Conservation (phyloP, 2,113 vertebrate genomes). For the Dinomys branickii region DNA sequence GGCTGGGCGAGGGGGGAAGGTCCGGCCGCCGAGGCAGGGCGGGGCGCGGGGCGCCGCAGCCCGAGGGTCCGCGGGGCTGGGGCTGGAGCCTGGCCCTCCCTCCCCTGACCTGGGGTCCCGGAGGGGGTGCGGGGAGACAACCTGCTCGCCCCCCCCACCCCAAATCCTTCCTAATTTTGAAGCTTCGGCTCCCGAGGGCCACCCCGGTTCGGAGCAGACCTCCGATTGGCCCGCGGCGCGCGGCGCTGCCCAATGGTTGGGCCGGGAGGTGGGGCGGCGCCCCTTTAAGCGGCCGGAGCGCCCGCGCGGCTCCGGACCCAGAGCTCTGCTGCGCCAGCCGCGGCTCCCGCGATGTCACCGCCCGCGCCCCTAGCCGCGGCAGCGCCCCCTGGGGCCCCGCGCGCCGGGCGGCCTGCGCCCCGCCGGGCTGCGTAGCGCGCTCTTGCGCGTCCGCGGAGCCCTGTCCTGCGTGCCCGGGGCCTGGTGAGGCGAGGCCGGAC, state of each 20-base stretch:
- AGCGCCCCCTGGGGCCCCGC: constrained; percentile 77
- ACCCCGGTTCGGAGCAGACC: constrained; percentile 87
- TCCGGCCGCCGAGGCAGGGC: too few relatives aligned
- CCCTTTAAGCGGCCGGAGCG: constrained; percentile 82
- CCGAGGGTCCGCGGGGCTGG: too few relatives aligned
- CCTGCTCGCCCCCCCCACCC: neutral
- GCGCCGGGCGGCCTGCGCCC: constrained; percentile 56
- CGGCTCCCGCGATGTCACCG: constrained; percentile 76
- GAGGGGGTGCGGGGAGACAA: neutral
- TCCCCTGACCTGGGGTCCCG: too few relatives aligned
- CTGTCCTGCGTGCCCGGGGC: neutral
- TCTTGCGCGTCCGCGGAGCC: neutral
- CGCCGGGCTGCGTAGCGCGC: constrained; percentile 31
- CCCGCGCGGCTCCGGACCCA: constrained; percentile 71
- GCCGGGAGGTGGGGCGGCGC: constrained; percentile 85
- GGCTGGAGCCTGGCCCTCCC: neutral
- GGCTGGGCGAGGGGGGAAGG: too few relatives aligned
- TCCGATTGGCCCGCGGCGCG: constrained; percentile 89
- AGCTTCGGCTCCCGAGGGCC: constrained; percentile 86
- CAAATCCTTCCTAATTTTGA: constrained; percentile 82
- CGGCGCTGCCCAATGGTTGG: constrained; percentile 89
- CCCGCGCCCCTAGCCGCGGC: constrained; percentile 66
- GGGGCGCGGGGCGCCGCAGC: too few relatives aligned
- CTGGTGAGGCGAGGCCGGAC: neutral
- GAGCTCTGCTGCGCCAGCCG: constrained; percentile 54